phyloP scores from a whole-genome alignment of 2,888 invertebrate species.

The Caenorhabditis sulstoni region DNA sequence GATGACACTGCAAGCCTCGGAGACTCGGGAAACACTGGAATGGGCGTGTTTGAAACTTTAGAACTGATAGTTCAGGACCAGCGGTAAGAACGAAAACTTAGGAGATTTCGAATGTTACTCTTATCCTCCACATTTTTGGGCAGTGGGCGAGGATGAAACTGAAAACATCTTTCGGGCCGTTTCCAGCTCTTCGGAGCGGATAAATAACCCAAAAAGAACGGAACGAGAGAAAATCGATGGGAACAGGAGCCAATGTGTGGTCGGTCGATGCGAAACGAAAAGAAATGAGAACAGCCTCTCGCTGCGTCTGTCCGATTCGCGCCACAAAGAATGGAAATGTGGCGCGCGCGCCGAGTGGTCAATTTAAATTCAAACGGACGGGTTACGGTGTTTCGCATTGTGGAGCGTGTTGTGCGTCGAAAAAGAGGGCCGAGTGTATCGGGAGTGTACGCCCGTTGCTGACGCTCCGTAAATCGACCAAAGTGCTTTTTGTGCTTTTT shows the following conservation, averaged over 20 bases:
- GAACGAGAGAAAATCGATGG: neutral
- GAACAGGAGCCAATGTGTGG: neutral
- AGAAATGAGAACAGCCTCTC: slow-evolving; percentile 9
- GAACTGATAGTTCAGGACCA: too few species aligned
- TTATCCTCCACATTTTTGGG: too few species aligned
- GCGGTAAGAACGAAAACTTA: too few species aligned
- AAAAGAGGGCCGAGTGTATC: slow-evolving; percentile 25
- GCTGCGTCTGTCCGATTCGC: slow-evolving; percentile 18
- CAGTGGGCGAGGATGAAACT: too few species aligned
- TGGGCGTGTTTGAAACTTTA: too few species aligned
- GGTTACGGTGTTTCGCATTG: slow-evolving; percentile 35
- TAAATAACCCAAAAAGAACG: too few species aligned
- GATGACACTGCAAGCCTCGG: too few species aligned
- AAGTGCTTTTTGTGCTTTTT: slow-evolving; percentile 19
- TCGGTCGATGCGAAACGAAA: slow-evolving; percentile 2
- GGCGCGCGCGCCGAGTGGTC: slow-evolving; percentile 31
- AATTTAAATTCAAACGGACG: slow-evolving; percentile 22
- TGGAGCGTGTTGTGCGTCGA: slow-evolving; percentile 46
- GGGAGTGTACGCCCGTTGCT: slow-evolving; percentile 50
- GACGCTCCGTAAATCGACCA: slow-evolving; percentile 51
- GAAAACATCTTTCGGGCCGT: too few species aligned
- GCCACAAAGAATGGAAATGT: slow-evolving; percentile 16
- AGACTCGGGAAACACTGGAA: too few species aligned
- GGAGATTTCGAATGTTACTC: too few species aligned
- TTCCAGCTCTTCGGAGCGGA: too few species aligned